phyloP scores from a whole-genome alignment of 2,888 invertebrate species.

The Volucella inflata region DNA sequence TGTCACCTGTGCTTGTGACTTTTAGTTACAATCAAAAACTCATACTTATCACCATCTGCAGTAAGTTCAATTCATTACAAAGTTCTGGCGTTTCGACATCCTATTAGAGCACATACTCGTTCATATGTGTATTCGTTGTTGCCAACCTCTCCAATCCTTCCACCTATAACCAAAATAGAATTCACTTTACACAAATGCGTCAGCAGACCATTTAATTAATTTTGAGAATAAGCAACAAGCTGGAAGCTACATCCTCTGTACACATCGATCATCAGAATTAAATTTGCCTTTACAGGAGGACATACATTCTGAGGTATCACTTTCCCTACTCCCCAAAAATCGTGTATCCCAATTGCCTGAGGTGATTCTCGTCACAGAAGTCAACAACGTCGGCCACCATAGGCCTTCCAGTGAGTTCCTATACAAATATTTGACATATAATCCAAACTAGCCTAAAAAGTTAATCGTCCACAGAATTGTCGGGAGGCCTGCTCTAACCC shows the following conservation, averaged over 20 bases:
- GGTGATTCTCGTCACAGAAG: constrained; percentile 51
- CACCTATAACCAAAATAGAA: background rate
- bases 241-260: constrained; percentile 37
- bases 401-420: background rate
- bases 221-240: constrained; percentile 62
- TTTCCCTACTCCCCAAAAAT: background rate
- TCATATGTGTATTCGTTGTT: too few relatives aligned
- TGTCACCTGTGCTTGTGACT: background rate
- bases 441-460: constrained; percentile 28
- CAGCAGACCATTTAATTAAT: constrained; percentile 69
- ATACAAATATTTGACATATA: constrained; percentile 39
- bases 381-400: constrained; percentile 39
- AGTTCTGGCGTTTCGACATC: constrained; percentile 11
- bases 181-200: constrained; percentile 11
- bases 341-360: constrained; percentile 12
- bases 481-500: background rate
- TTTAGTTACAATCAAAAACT: constrained; percentile 17
- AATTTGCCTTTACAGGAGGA: constrained; percentile 62
- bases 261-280: constrained; percentile 73
- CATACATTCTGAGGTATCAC: constrained; percentile 17
- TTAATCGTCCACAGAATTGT: background rate
- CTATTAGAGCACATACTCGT: constrained; percentile 7
- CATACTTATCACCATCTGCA: constrained; percentile 2
- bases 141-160: background rate
- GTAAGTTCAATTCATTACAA: constrained; percentile 1